Evolutionary conservation across 2,113 vertebrate genomes (phyloP), one percentile per base, ranked within the genome.

Genomic region (Oriolus oriolus): DNA sequence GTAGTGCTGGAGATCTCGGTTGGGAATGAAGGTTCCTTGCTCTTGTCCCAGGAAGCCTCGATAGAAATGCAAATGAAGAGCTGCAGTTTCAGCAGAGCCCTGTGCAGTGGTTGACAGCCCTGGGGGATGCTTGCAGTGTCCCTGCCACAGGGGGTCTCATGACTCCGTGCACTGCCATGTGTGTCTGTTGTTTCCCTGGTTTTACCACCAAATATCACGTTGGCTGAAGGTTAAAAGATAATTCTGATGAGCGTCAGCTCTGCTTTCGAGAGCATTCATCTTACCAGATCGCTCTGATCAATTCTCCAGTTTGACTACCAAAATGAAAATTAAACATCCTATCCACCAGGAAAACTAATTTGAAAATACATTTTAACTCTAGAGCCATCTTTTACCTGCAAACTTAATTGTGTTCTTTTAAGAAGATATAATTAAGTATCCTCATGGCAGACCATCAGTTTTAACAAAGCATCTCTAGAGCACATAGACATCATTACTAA

Each of bases 391-490:
- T 94, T 93, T 94, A 91, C 94, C 90, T 93, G 68, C 66, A 90
- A 93, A 95, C 53, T 93, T 96, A 95, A 96, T 97, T 92, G 93
- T 91, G 57, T 91, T 95, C 89, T 65, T 91, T 97, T 96, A 96
- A 94, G 91, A 95, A 96, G 90, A 89, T 88, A n/a, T 94, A 97
- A 97, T 95, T 96, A 96, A 96, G 92, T 94, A 90, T 75, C 85
- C 65, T 35, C 41, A 82, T 93, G 94, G 96, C 92, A 94, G 93
- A 73, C 50, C 83, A 93, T 91, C 61, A 64, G 87, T 92, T 94
- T 90, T 86, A 76, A 81, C 80, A 93, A 95, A 96, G 87, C 92
- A 90, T 87, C 83, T 96, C 94, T 87, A 85, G 63, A 90, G 73
- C 79, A 90, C 66, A 78, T 76, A 93, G 81, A 63, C 79, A 86